Evolutionary conservation across 2,797 vertebrate genomes (phyloP), one percentile per base, ranked within the genome.

Genomic region (Kryptopterus vitreolus): DNA sequence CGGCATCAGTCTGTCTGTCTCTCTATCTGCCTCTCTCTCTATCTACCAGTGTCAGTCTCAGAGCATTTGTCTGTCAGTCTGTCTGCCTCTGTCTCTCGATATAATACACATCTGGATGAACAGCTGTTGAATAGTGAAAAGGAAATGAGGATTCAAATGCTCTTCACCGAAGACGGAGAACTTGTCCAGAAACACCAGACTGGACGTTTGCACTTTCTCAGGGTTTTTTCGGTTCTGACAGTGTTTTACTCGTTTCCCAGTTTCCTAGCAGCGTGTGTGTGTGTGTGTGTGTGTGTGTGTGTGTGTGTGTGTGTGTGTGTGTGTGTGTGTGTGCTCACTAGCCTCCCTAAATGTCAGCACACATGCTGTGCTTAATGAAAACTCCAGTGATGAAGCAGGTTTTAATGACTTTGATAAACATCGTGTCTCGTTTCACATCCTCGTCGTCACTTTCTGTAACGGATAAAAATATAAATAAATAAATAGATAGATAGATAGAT

Each of bases 331-430:
- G 55, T 57, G 55, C 24, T 29, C n/a, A n/a, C n/a, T n/a, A n/a
- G n/a, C n/a, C n/a, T n/a, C n/a, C 35, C 43, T 78, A 74, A 78
- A 82, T 78, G 76, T 82, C 81, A 78, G 50, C 52, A 63, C 52
- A 68, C 76, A 78, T 71, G 53, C 50, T 6, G 53, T 7, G 10
- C 31, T 78, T 82, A 78, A 82, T 82, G 81, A 82, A 75, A 74
- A 53, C 48, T 57, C 55, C 53, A 1, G 20, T 79, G 76, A 75
- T 78, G n/a, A 79, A 82, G 70, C 76, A 2, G 24, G 61, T 78
- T 78, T 59, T 82, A 82, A 82, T 69, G 70, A 75, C 81, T 52
- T 58, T 24, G 52, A 74, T 78, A 74, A 78, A 78, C 81, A 46
- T 33, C 29, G 48, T 22, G 3, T 12, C 31, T 20, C 18, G 15